Evolutionary conservation across 2,888 invertebrate species (phyloP), one percentile per base, ranked within the genome.

Genomic region (Rhimphoctona megacephalus): DNA sequence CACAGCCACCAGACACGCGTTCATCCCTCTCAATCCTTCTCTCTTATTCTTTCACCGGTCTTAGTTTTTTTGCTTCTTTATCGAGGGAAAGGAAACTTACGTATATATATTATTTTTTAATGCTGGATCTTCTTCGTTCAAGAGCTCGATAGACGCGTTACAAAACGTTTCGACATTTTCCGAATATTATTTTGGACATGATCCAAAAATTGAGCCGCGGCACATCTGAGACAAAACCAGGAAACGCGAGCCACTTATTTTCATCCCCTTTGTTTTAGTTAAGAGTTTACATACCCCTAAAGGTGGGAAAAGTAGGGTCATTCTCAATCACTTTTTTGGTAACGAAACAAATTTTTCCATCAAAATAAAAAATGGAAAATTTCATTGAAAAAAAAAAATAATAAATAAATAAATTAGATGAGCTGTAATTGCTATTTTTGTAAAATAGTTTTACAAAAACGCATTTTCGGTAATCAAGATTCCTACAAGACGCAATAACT

Each of bases 121-220:
- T n/a, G 49, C 77, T 70, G 77, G 57, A 70, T 80, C 39, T 80
- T 69, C 25, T 43, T 70, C 77, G 61, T 49, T 43, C 76, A 72
- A 70, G 30, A 61, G 77, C 66, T 76, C 70, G 57, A 76, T 67
- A 81, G 78, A 78, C 83, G 39, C 66, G 43, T 66, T 61, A 79
- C 57, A 52, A 25, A 70, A 81, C n/a, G 64, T 66, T 36, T 49
- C 74, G 76, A 87, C 86, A 83, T 88, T 88, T 83, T 77, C 85
- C 87, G 81, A 67, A 89, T 90, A 89, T 89, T 90, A 89, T 88
- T 89, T 91, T 92, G 91, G 90, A 91, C 69, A 69, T 83, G 67
- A 74, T 90, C 92, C 91, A 92, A 90, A 82, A 81, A 88, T 69
- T 79, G 78, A 82, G 69, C 79, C 66, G 46, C 73, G 69, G 39